phyloP scores from a whole-genome alignment of 2,888 invertebrate species.

The Pammene fasciana region DNA sequence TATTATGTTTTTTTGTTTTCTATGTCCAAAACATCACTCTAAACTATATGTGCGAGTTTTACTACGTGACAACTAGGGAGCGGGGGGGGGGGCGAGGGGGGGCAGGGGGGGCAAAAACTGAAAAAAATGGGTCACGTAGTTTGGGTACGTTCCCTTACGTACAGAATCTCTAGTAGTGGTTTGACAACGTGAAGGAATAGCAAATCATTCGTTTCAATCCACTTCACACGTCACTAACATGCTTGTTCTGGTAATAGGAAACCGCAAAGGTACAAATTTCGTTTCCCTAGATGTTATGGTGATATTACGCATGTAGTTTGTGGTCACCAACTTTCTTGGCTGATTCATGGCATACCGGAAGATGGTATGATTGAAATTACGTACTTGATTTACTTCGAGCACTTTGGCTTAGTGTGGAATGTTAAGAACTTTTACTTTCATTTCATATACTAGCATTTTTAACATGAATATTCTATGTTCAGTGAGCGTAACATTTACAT shows the following conservation, averaged over 20 bases:
- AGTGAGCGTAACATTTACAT: too few species aligned
- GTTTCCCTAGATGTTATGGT: slow-evolving; percentile 39
- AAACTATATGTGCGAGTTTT: too few species aligned
- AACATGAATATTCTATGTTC: background rate
- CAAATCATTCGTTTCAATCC: slow-evolving; percentile 1
- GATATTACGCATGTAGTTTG: slow-evolving; percentile 44
- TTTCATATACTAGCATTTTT: slow-evolving; percentile 21
- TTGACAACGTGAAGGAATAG: too few species aligned
- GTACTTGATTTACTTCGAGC: slow-evolving; percentile 35
- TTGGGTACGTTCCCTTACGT: too few species aligned
- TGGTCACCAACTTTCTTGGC: slow-evolving; percentile 47
- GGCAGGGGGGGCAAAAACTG: too few species aligned
- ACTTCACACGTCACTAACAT: slow-evolving; percentile 10
- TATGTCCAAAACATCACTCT: too few species aligned
- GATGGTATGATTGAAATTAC: slow-evolving; percentile 50
- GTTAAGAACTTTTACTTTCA: slow-evolving; percentile 39
- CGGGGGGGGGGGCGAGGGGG: too few species aligned
- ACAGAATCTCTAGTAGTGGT: too few species aligned
- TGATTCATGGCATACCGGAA: slow-evolving; percentile 50
- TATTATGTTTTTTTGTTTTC: too few species aligned
- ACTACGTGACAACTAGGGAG: too few species aligned
- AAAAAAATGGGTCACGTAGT: too few species aligned
- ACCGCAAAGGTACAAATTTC: slow-evolving; percentile 44
- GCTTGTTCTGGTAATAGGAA: slow-evolving; percentile 32
- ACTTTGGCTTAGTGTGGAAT: slow-evolving; percentile 29